Percentiles rank a stretch among this genome's conserved stretches.
phyloP scores from a whole-genome alignment of 1,140 invertebrate genomes.

The Liolophura sinensis region DNA sequence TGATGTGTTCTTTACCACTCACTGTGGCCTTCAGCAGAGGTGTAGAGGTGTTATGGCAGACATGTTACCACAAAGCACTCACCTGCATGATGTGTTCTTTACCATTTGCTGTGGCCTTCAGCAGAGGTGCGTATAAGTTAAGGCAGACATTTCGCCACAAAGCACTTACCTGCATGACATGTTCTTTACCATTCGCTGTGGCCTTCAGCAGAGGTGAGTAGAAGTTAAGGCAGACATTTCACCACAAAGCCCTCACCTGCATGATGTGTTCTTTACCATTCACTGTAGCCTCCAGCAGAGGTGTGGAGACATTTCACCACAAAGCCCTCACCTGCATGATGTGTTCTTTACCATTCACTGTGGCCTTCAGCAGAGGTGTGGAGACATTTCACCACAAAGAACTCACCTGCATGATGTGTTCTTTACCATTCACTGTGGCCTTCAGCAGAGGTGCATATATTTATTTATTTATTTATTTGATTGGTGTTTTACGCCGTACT shows the following conservation, averaged over 20 bases:
- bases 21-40: constrained; percentile 62
- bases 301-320: constrained; percentile 51
- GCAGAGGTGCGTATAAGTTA: constrained; percentile 61
- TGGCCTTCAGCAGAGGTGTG: constrained; percentile 60
- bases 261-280: constrained; percentile 59
- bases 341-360: constrained; percentile 58
- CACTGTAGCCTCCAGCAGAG: constrained; percentile 61
- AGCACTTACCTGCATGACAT: constrained; percentile 57
- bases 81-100: constrained; percentile 59
- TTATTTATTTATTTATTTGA: no score
- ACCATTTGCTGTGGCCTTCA: constrained; percentile 61
- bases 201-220: constrained; percentile 62
- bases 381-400: constrained; percentile 42
- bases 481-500: no score
- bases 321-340: constrained; percentile 55
- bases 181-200: constrained; percentile 57
- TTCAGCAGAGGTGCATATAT: constrained; percentile 63
- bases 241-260: constrained; percentile 38
- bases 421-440: constrained; percentile 59
- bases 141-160: constrained; percentile 47
- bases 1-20: constrained; percentile 57
- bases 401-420: constrained; percentile 57
- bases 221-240: constrained; percentile 55
- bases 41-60: constrained; percentile 58
- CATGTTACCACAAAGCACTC: background rate